phyloP scores from a whole-genome alignment of 2,797 vertebrate genomes.

The Cyclopterus lumpus region DNA sequence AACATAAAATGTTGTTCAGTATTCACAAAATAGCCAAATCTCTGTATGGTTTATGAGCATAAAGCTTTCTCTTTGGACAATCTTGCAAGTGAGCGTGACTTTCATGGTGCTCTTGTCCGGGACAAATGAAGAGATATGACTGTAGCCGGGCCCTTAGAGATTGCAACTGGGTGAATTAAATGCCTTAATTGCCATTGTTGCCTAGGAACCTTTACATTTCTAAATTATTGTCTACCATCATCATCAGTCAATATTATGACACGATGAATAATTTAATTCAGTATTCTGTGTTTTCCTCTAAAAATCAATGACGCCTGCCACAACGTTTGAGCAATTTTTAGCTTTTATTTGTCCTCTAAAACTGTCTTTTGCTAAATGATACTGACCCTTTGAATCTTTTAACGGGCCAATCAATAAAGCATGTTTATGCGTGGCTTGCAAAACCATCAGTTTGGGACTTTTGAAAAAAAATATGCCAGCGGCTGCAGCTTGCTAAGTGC shows the following conservation, averaged over 20 bases:
- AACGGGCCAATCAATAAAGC: slow-evolving; percentile 99
- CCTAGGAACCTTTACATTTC: slow-evolving; percentile 71
- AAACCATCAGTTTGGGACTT: slow-evolving; percentile 99
- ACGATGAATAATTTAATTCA: slow-evolving; percentile 82
- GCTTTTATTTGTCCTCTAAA: slow-evolving; percentile 93
- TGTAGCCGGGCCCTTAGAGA: slow-evolving; percentile 56
- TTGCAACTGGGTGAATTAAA: slow-evolving; percentile 71
- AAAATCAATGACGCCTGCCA: slow-evolving; percentile 82
- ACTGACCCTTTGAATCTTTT: slow-evolving; percentile 98
- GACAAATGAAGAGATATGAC: slow-evolving; percentile 73
- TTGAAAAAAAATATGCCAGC: slow-evolving; percentile 95
- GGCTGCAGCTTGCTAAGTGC: slow-evolving; percentile 98
- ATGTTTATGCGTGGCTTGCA: slow-evolving; percentile 98
- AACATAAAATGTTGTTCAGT: slow-evolving; percentile 28
- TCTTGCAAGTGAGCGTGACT: slow-evolving; percentile 60
- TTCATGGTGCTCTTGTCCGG: slow-evolving; percentile 64
- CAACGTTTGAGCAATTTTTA: slow-evolving; percentile 81
- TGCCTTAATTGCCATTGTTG: slow-evolving; percentile 77
- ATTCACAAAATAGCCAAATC: slow-evolving; percentile 45
- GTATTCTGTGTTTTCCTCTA: slow-evolving; percentile 70
- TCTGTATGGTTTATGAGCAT: slow-evolving; percentile 43
- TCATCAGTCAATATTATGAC: slow-evolving; percentile 85
- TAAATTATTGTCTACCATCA: slow-evolving; percentile 73
- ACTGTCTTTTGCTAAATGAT: slow-evolving; percentile 96
- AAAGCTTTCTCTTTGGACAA: slow-evolving; percentile 59